Evolutionary conservation across 1,140 invertebrate genomes (phyloP).

Genomic region (Hylyphantes graminicola): DNA sequence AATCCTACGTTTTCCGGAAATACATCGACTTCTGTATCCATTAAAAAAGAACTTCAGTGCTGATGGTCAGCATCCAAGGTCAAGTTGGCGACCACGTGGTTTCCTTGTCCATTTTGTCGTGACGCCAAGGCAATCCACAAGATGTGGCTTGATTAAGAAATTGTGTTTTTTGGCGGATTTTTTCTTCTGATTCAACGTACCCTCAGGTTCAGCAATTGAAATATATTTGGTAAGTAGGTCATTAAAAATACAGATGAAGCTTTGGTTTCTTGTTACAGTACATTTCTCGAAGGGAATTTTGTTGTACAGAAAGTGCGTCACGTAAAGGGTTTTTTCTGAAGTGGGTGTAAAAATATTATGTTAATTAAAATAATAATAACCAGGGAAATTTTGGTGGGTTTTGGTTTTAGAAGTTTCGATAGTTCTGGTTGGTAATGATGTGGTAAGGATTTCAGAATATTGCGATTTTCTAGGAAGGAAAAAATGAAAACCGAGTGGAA

Average conservation of each 20-base stretch:
- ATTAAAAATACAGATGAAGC: background rate
- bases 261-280: no score
- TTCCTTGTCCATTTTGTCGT: constrained; percentile 28
- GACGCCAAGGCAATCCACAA: constrained; percentile 42
- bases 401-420: no score
- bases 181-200: background rate
- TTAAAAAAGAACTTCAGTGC: background rate
- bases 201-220: background rate
- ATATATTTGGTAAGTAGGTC: background rate
- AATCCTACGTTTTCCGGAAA: constrained; percentile 38
- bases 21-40: background rate
- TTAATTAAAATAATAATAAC: no score
- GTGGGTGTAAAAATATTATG: no score
- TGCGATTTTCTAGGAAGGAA: no score
- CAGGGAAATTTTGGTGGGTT: no score
- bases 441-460: no score
- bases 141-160: constrained; percentile 21
- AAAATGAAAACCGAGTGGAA: no score
- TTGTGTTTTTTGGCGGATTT: background rate
- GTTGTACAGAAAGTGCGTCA: no score
- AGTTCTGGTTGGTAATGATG: no score
- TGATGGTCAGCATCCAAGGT: constrained; percentile 45
- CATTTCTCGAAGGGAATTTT: no score
- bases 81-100: constrained; percentile 25
- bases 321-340: no score